Evolutionary conservation across 2,113 vertebrate genomes (phyloP), one percentile per base, ranked within the genome.

Genomic region (Corapipo altera): DNA sequence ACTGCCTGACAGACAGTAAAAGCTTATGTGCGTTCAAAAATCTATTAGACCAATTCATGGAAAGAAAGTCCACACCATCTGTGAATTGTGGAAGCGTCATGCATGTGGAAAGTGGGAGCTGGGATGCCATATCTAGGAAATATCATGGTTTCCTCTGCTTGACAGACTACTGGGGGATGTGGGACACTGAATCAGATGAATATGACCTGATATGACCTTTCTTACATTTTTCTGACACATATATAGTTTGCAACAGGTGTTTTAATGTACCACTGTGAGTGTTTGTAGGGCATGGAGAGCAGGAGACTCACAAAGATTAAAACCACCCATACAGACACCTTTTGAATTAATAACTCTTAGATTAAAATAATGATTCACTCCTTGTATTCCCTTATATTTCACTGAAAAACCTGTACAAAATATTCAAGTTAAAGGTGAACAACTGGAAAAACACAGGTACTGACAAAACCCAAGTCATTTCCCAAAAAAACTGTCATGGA

Each of bases 51-150:
- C 21, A 18, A 15, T 30, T 58, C 0, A 8, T 12, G 8, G 65
- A 59, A 75, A 51, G 55, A 65, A 43, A 52, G 24, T 11, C 52
- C 35, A 41, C 4, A 16, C 2, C 17, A 18, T 2, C 39, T 10
- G 2, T 8, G 41, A 15, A 8, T 7, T 41, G 28, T 15, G 66
- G 57, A 39, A 62, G 51, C 13, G 6, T 2, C 7, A 6, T 1
- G 1, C 0, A 0, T 6, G 7, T 75, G 59, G 30, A 43, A 61
- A 48, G 13, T 35, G 69, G 30, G 12, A 77, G 37, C 24, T 86
- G 64, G 55, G 52, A 30, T 28, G 24, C 1, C 48, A 1, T 14
- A 14, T 35, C 48, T 22, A 5, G 58, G 54, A 78, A 66, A 51
- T 82, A 35, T 2, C 43, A 30, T 14, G 14, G 21, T 61, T 86